Conservation (phyloP, 2,888 invertebrate species). For the Himalopsyche anomala region DNA sequence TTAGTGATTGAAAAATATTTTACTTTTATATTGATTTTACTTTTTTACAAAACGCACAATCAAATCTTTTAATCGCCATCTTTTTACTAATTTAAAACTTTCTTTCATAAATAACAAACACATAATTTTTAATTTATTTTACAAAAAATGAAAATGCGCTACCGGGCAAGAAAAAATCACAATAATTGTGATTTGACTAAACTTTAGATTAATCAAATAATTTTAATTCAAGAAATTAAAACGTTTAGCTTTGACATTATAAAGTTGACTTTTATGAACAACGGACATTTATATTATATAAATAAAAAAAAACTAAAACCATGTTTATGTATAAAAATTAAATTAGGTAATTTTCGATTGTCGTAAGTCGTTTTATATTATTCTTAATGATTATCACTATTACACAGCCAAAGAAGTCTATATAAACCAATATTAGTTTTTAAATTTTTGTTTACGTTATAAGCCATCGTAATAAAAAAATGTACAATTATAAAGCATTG, state of each 20-base stretch:
- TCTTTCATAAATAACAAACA: too few relatives aligned
- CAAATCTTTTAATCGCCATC: too few relatives aligned
- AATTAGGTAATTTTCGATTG: conserved; percentile 37
- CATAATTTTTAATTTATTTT: background rate
- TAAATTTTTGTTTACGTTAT: conserved; percentile 11
- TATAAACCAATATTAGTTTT: conserved; percentile 31
- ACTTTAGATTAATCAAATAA: conserved; percentile 19
- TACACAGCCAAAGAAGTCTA: conserved; percentile 30
- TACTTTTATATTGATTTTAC: too few relatives aligned
- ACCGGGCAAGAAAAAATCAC: conserved; percentile 23
- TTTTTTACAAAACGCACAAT: too few relatives aligned
- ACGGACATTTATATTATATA: conserved; percentile 41
- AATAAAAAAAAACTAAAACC: conserved; percentile 31
- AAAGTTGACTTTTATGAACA: conserved; percentile 43
- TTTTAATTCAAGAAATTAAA: conserved; percentile 38
- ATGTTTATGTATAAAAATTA: conserved; percentile 40
- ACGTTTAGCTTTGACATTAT: conserved; percentile 43
- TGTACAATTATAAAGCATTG: conserved; percentile 29
- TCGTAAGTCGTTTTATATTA: conserved; percentile 40
- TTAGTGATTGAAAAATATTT: too few relatives aligned
- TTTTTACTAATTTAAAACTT: too few relatives aligned
- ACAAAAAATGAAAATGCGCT: conserved; percentile 22
- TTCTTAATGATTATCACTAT: conserved; percentile 19
- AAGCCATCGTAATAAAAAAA: conserved; percentile 44
- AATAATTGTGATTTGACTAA: background rate